A percentile compares a stretch with the other conserved stretches of the same genome.
Conservation (phyloP, 2,797 vertebrate species). For the Hippocampus kuda region DNA sequence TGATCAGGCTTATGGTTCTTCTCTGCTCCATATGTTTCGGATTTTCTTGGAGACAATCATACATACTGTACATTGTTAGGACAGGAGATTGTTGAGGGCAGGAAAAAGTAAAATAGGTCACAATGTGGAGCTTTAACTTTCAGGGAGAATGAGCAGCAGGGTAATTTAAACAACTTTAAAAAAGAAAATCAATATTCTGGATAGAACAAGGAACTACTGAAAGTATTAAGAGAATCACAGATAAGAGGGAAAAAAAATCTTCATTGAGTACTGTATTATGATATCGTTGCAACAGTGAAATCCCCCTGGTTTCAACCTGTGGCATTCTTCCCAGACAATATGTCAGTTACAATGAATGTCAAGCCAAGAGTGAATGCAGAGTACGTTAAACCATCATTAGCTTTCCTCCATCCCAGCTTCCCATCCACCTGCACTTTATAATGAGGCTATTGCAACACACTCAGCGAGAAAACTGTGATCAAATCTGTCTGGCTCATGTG, state of each 20-base stretch:
- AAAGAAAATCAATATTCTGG: background rate
- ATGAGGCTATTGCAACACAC: slow-evolving; percentile 44
- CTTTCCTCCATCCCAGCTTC: background rate
- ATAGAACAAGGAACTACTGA: background rate
- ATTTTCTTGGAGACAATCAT: slow-evolving; percentile 38
- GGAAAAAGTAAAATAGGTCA: slow-evolving; percentile 9
- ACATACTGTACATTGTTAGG: slow-evolving; percentile 17
- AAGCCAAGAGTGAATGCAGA: background rate
- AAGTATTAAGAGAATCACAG: background rate
- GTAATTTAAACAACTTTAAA: background rate
- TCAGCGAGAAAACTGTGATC: slow-evolving; percentile 46
- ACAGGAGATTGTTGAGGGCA: slow-evolving; percentile 9
- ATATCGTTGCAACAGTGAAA: background rate
- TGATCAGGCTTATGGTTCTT: slow-evolving; percentile 22
- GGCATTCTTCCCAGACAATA: background rate
- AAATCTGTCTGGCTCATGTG: slow-evolving; percentile 50
- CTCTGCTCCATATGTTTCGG: slow-evolving; percentile 35
- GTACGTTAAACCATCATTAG: background rate
- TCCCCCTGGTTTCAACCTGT: background rate
- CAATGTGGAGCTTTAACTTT: slow-evolving; percentile 11
- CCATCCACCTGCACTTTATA: slow-evolving; percentile 61
- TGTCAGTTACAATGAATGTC: background rate
- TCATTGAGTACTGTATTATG: background rate
- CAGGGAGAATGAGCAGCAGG: background rate
- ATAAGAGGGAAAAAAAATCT: background rate